These are phyloP conservation scores for Lamproptera curius DNA, from an alignment of 2,888 invertebrate genomes.

Conservation along the genomic window DNA sequence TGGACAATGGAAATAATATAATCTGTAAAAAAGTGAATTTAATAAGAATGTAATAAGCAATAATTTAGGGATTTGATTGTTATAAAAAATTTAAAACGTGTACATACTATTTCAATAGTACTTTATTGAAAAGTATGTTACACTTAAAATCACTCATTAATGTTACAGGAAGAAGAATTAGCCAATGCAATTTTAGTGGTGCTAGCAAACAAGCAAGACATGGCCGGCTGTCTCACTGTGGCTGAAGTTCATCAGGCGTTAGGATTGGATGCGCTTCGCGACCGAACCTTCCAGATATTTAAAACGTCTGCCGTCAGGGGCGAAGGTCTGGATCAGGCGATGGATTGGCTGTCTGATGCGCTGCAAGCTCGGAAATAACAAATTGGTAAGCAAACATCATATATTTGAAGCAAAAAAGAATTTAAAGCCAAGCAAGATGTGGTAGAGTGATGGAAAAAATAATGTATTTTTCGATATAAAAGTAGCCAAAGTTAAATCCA, in stretches of 20 bases:
- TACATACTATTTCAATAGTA: too few relatives aligned
- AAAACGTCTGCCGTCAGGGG: conserved; percentile 99
- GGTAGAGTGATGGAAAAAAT: too few relatives aligned
- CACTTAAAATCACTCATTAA: too few relatives aligned
- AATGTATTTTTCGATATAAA: too few relatives aligned
- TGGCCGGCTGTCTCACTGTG: conserved; percentile 97
- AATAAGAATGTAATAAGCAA: too few relatives aligned
- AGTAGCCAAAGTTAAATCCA: background rate
- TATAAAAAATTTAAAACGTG: too few relatives aligned
- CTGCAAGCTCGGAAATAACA: conserved; percentile 92
- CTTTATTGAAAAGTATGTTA: too few relatives aligned
- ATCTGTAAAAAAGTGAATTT: too few relatives aligned
- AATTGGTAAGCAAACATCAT: conserved; percentile 22
- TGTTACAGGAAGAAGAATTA: conserved; percentile 95
- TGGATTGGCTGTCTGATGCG: conserved; percentile 98
- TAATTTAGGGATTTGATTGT: too few relatives aligned
- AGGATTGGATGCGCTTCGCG: conserved; percentile 95
- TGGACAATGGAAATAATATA: too few relatives aligned
- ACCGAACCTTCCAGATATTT: conserved; percentile 99
- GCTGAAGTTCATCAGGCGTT: conserved; percentile 98
- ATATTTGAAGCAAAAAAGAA: too few relatives aligned
- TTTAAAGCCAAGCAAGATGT: too few relatives aligned
- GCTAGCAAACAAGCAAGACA: conserved; percentile 99
- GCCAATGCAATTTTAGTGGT: conserved; percentile 97
- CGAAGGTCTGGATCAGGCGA: conserved; percentile 98